Evolutionary conservation across 2,888 invertebrate species (phyloP).

Genomic region (Drosophila anomalata): DNA sequence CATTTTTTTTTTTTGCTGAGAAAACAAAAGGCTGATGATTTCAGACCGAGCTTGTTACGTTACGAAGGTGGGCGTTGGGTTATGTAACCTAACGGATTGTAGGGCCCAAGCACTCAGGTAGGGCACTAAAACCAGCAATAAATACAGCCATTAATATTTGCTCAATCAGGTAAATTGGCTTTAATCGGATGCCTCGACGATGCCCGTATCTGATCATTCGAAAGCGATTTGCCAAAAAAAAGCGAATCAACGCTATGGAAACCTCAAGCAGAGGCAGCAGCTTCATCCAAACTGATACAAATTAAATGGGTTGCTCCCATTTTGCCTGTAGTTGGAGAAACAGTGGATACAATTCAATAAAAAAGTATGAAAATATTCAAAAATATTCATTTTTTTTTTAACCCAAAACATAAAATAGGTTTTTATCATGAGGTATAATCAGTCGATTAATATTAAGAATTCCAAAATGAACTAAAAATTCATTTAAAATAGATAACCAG

Average conservation of each 20-base stretch:
- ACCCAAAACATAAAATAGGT: no score
- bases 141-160: conserved; percentile 30
- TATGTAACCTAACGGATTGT: conserved; percentile 25
- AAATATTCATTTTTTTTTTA: background rate
- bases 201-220: conserved; percentile 38
- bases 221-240: conserved; percentile 24
- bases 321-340: conserved; percentile 11
- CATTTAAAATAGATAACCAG: background rate
- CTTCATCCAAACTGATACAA: conserved; percentile 23
- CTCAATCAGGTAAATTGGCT: conserved; percentile 33
- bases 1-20: background rate
- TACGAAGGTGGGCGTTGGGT: conserved; percentile 6
- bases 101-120: conserved; percentile 28
- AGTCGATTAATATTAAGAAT: no score
- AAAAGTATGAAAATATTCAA: background rate
- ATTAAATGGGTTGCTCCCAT: conserved; percentile 36
- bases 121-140: conserved; percentile 13
- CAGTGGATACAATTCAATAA: conserved; percentile 9
- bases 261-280: conserved; percentile 23
- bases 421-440: no score
- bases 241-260: conserved; percentile 25
- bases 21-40: conserved; percentile 42
- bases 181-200: conserved; percentile 33
- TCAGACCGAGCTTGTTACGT: conserved; percentile 25
- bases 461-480: no score